These are phyloP conservation scores for Rhabdomys pumilio DNA, from an alignment of 2,797 vertebrate genomes.

Conservation along the genomic window DNA sequence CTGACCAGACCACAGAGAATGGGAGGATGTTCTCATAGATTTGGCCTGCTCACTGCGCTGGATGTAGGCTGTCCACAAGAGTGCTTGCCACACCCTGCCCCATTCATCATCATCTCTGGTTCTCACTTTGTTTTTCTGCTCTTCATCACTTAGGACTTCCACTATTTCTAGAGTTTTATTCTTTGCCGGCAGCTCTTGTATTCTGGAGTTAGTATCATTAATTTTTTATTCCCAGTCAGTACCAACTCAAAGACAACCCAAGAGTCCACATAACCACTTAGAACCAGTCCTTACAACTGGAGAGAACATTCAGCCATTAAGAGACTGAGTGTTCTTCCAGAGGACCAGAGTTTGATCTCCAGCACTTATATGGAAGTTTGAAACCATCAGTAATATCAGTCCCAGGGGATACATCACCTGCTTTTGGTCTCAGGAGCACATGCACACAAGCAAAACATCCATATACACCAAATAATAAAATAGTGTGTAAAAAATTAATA, in stretches of 20 bases:
- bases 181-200: background rate
- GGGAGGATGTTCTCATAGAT: rapidly evolving
- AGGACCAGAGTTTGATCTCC: background rate
- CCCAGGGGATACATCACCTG: background rate
- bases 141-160: background rate
- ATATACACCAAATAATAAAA: background rate
- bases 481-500: background rate
- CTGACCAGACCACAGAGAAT: rapidly evolving
- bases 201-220: background rate
- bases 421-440: background rate
- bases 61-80: rapidly evolving
- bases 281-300: background rate
- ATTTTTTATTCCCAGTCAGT: background rate
- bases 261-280: background rate
- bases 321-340: background rate
- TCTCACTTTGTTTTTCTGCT: background rate
- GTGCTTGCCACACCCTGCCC: rapidly evolving
- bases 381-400: background rate
- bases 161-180: background rate
- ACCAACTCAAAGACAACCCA: background rate
- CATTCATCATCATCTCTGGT: rapidly evolving
- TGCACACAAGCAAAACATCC: background rate
- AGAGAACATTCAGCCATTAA: too few relatives aligned
- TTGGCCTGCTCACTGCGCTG: background rate
- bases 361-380: background rate